Base-by-base conservation (phyloP, 2,797 vertebrate genomes). In the Lithobates pipiens region DNA sequence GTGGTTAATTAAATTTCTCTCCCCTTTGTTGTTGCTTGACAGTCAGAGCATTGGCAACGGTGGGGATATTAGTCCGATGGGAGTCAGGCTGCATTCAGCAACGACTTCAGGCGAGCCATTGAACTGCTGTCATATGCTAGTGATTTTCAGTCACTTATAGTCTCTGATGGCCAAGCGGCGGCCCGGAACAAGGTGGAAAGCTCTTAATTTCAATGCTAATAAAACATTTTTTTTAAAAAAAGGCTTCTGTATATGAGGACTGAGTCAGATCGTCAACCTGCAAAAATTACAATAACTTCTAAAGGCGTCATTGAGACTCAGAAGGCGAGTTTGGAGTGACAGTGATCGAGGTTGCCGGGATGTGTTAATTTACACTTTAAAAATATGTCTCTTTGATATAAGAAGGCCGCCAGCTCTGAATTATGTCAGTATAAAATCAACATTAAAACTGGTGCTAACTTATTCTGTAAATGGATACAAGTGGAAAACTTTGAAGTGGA, bases 201-300 rank as follows among this genome's bases (percentile, higher is more conserved):
- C 71, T 80, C 84, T 85, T 85, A 46, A 84, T 84, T 84, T 84
- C 81, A 84, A 84, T 84, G 74, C 82, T 84, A 84, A 82, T 27
- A 57, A 54, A 18, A 54, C 2, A 2, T 29, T 29, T 29, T 29
- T 29, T 29, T 29, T 29, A 75, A 42, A 54, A 46, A 46, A 46
- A 15, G 5, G 50, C 50, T 54, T 54, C 16, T 54, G 16, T 54
- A 54, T 54, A 18, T 0, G 16, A 18, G 50, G 50, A 54, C 16
- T 5, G 2, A 54, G 15, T 2, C 50, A 16, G 67, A 76, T n/a
- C 10, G 54, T 25, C 70, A 3, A 29, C 61, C n/a, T n/a, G 76
- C 61, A 23, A 32, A 16, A 76, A 76, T 1, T 9, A 32, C 25
- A 11, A 42, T n/a, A 82, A 74, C n/a, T n/a, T 73, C 23, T 68